phyloP scores from a whole-genome alignment of 2,113 vertebrate genomes.

The Chlamydotis undulata region DNA sequence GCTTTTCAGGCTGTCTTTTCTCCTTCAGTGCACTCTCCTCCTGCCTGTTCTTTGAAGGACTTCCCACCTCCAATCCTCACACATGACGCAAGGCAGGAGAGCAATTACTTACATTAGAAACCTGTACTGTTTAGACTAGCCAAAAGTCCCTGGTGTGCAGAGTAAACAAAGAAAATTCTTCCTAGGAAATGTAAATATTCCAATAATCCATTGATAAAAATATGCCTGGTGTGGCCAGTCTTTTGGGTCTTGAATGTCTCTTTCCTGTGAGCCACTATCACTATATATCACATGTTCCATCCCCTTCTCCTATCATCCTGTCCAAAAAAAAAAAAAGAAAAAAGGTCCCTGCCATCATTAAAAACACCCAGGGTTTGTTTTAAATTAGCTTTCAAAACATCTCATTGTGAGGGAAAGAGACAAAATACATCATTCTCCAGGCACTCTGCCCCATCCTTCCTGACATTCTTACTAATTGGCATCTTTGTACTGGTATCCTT shows the following conservation, averaged over 20 bases:
- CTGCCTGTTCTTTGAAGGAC: neutral
- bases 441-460: neutral
- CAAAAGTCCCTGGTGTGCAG: neutral
- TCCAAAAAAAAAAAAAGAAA: neutral
- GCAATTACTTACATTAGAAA: conserved; percentile 43
- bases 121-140: conserved; percentile 40
- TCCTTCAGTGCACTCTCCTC: neutral
- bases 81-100: conserved; percentile 8
- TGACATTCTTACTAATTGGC: neutral
- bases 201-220: conserved; percentile 41
- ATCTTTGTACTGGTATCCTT: neutral
- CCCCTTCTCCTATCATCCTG: neutral
- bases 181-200: conserved; percentile 33
- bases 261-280: neutral
- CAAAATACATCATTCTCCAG: neutral
- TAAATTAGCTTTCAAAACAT: conserved; percentile 30
- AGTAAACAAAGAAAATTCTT: conserved; percentile 31
- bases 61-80: neutral
- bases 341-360: neutral
- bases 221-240: neutral
- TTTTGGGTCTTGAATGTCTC: neutral
- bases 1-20: neutral
- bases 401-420: neutral
- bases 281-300: neutral
- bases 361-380: neutral